Evolutionary conservation across 1,140 invertebrate species (phyloP).

Genomic region (Riptortus pedestris): DNA sequence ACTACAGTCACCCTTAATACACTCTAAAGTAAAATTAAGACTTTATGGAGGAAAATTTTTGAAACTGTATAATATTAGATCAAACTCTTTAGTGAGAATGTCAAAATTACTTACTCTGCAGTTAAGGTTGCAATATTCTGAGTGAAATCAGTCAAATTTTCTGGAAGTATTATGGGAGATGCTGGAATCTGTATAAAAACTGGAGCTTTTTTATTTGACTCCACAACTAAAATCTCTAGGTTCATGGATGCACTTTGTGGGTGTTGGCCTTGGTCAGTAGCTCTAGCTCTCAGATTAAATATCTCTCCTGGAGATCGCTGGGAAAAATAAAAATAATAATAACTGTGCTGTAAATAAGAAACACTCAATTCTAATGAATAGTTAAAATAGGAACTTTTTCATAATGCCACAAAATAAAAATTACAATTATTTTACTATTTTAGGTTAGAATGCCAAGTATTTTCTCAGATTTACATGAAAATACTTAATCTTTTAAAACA

Average conservation of each 20-base stretch:
- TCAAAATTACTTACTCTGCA: slow-evolving; percentile 57
- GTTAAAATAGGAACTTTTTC: background rate
- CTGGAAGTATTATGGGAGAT: slow-evolving; percentile 52
- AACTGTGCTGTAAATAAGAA: background rate
- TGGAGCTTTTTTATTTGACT: slow-evolving; percentile 78
- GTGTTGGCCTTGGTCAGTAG: slow-evolving; percentile 59
- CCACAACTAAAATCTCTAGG: slow-evolving; percentile 71
- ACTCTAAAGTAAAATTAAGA: too few species aligned
- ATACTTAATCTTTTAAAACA: too few species aligned
- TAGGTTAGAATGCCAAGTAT: too few species aligned
- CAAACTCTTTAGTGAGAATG: too few species aligned
- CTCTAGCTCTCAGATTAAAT: slow-evolving; percentile 62
- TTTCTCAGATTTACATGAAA: too few species aligned
- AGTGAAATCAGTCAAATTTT: slow-evolving; percentile 60
- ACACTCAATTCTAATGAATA: background rate
- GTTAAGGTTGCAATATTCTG: slow-evolving; percentile 53
- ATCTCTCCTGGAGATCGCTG: slow-evolving; percentile 51
- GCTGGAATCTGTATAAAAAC: slow-evolving; percentile 47
- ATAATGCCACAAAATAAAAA: background rate
- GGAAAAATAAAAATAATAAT: slow-evolving; percentile 32
- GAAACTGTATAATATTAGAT: too few species aligned
- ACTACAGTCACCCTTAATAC: too few species aligned
- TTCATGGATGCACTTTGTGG: slow-evolving; percentile 54
- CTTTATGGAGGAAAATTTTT: too few species aligned
- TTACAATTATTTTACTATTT: too few species aligned